Percentiles rank a stretch among this genome's conserved stretches.
Conservation (phyloP, 2,797 vertebrate species). For the Myoxocephalus aenaeus region DNA sequence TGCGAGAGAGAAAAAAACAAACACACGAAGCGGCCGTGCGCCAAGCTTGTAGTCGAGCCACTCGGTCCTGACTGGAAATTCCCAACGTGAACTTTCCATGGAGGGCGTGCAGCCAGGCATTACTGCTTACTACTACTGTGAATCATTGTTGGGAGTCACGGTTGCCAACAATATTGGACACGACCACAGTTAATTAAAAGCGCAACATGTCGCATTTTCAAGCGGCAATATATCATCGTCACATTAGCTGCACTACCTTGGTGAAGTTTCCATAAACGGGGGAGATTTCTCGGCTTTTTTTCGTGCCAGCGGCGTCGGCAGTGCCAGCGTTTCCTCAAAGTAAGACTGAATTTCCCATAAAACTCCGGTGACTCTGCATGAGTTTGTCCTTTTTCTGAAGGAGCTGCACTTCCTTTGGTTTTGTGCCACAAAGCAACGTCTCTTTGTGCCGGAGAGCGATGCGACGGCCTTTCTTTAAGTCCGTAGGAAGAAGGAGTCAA, state of each 20-base stretch:
- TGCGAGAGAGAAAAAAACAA: slow-evolving; percentile 11
- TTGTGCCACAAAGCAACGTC: neutral
- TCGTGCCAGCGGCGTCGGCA: slow-evolving; percentile 1
- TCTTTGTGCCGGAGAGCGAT: slow-evolving; percentile 19
- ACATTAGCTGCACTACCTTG: slow-evolving; percentile 40
- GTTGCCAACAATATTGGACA: slow-evolving; percentile 35
- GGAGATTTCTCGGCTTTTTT: slow-evolving; percentile 14
- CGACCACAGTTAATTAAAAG: slow-evolving; percentile 36
- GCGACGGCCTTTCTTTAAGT: neutral
- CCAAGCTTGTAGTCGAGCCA: slow-evolving; percentile 62
- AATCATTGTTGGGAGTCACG: slow-evolving; percentile 53
- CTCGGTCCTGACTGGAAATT: slow-evolving; percentile 66
- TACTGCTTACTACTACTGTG: slow-evolving; percentile 36
- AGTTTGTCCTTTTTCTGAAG: slow-evolving; percentile 25
- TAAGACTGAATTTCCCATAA: slow-evolving; percentile 30
- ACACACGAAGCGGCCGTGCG: slow-evolving; percentile 32
- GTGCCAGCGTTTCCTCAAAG: slow-evolving; percentile 24
- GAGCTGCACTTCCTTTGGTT: slow-evolving; percentile 44
- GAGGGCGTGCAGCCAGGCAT: slow-evolving; percentile 31
- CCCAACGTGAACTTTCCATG: slow-evolving; percentile 72
- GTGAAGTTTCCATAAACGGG: slow-evolving; percentile 51
- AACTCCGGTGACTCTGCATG: slow-evolving; percentile 10
- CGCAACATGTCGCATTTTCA: slow-evolving; percentile 45
- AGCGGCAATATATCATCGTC: slow-evolving; percentile 45
- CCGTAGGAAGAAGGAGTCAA: neutral